A percentile compares a stretch with the other conserved stretches of the same genome.
Conservation (phyloP, 2,113 vertebrate genomes). For the Burhinus oedicnemus region DNA sequence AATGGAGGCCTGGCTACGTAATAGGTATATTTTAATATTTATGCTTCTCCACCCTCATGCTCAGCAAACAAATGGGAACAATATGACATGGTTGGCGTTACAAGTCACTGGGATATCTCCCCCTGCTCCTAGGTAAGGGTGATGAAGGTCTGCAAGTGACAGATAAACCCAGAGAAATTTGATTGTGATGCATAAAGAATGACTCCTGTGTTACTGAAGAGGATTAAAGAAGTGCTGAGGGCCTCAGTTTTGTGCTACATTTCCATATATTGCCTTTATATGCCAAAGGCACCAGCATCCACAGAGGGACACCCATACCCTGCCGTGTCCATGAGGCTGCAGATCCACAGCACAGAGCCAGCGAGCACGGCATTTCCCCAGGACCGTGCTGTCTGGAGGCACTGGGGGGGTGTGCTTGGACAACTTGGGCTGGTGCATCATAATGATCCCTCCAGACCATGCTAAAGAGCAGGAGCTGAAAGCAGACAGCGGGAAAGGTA, state of each 20-base stretch:
- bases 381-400: neutral
- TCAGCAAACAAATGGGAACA: slow-evolving; percentile 51
- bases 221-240: slow-evolving; percentile 41
- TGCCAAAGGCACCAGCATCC: neutral
- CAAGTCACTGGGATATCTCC: neutral
- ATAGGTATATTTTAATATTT: slow-evolving; percentile 70
- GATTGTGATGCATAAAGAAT: slow-evolving; percentile 12
- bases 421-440: neutral
- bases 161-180: slow-evolving; percentile 24
- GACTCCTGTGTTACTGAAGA: neutral
- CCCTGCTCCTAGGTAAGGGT: neutral
- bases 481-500: accelerated
- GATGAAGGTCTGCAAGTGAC: neutral
- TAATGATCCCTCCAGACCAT: accelerated
- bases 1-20: slow-evolving; percentile 63
- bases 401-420: neutral
- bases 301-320: neutral
- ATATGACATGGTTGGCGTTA: slow-evolving; percentile 38
- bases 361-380: accelerated
- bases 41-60: neutral
- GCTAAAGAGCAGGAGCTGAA: neutral
- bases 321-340: accelerated
- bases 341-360: neutral
- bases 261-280: neutral
- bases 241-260: neutral